Percentiles rank a stretch among this genome's conserved stretches.
phyloP scores from a whole-genome alignment of 2,797 vertebrate genomes.

The Spheniscus humboldti region DNA sequence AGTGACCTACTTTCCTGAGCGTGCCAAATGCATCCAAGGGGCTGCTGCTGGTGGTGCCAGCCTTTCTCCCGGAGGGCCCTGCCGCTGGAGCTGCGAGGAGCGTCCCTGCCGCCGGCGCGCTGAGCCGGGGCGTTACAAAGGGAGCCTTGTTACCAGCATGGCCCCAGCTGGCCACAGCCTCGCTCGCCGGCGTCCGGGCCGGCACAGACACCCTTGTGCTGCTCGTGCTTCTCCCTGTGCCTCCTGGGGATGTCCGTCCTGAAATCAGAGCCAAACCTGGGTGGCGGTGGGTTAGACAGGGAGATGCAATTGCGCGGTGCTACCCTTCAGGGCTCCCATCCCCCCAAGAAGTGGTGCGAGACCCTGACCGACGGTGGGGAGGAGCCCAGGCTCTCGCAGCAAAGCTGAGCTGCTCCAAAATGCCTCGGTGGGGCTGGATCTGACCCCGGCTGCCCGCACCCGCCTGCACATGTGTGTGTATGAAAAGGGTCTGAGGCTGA shows the following conservation, averaged over 20 bases:
- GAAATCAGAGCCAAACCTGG: neutral
- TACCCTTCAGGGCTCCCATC: neutral
- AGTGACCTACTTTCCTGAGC: conserved; percentile 49
- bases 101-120: accelerated
- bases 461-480: neutral
- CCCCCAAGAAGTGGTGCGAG: neutral
- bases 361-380: accelerated
- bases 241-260: neutral
- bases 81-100: accelerated
- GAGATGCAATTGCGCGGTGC: neutral
- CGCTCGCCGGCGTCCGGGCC: accelerated
- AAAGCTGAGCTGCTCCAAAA: neutral
- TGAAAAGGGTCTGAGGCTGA: neutral
- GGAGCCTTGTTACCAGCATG: neutral
- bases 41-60: neutral
- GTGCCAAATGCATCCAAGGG: neutral
- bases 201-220: neutral
- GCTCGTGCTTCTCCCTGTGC: neutral
- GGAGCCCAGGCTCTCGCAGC: neutral
- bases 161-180: neutral
- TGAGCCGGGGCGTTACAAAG: neutral
- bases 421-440: neutral
- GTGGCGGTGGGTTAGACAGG: neutral
- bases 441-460: accelerated
- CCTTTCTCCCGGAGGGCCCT: neutral